These are phyloP conservation scores for Protonibea diacanthus DNA, from an alignment of 2,797 vertebrate genomes.

Conservation along the genomic window DNA sequence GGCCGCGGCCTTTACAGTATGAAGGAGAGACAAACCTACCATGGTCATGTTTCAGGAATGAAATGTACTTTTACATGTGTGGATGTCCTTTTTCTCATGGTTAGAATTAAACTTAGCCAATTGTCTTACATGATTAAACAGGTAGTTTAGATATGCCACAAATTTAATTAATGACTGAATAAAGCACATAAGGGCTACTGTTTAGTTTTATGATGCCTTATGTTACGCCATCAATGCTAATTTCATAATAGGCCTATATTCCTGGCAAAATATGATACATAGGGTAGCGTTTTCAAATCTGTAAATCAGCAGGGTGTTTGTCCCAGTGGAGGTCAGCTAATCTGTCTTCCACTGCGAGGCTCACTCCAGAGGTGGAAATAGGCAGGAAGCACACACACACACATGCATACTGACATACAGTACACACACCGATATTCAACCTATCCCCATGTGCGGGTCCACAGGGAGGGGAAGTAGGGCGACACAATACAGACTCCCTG, in stretches of 20 bases:
- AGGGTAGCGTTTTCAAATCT: neutral
- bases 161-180: neutral
- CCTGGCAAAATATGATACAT: neutral
- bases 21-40: neutral
- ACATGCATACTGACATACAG: constrained; percentile 22
- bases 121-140: neutral
- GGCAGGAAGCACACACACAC: constrained; percentile 9
- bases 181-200: neutral
- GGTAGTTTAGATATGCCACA: no score
- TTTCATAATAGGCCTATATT: constrained; percentile 2
- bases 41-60: neutral
- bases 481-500: constrained; percentile 58
- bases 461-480: constrained; percentile 65
- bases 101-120: neutral
- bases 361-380: constrained; percentile 42
- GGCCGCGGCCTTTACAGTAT: neutral
- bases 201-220: neutral
- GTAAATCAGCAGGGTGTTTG: neutral
- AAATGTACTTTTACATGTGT: neutral
- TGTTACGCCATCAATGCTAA: neutral
- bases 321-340: constrained; percentile 45
- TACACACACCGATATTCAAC: constrained; percentile 12
- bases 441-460: constrained; percentile 32
- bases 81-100: neutral
- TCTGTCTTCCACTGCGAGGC: constrained; percentile 30